A percentile compares a stretch with the other conserved stretches of the same genome.
Evolutionary conservation across 2,113 vertebrate species (phyloP).

Genomic region (Phyllopteryx taeniolatus): DNA sequence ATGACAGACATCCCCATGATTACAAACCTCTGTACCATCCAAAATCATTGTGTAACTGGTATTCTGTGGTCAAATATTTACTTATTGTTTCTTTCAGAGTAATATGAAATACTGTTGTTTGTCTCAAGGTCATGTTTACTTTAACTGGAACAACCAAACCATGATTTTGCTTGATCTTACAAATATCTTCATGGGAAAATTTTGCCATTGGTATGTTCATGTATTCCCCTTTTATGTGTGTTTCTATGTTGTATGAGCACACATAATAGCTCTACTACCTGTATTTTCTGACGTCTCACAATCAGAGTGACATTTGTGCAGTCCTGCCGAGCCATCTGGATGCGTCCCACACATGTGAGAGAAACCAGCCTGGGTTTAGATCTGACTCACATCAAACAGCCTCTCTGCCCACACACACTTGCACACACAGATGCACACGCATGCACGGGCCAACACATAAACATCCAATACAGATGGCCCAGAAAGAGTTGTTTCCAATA

Average conservation of each 20-base stretch:
- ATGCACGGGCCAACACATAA: conserved; percentile 45
- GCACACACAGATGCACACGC: conserved; percentile 44
- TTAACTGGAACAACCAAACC: no score
- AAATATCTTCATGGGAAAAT: neutral
- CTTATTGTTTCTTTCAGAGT: no score
- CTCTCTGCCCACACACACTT: conserved; percentile 72
- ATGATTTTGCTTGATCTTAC: no score
- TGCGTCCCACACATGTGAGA: conserved; percentile 80
- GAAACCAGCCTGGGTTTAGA: conserved; percentile 74
- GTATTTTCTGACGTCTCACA: conserved; percentile 65
- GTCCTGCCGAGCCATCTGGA: conserved; percentile 79
- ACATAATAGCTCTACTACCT: conserved; percentile 52
- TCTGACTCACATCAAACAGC: conserved; percentile 80
- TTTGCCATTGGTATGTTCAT: neutral
- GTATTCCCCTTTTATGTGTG: neutral
- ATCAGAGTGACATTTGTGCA: conserved; percentile 80
- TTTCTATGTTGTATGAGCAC: neutral
- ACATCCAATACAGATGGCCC: conserved; percentile 60
- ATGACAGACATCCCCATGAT: no score
- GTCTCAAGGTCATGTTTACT: no score
- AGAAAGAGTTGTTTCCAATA: conserved; percentile 69
- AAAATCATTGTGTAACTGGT: no score
- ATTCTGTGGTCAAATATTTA: no score
- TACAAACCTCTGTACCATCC: no score
- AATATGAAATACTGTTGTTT: no score